Evolutionary conservation across 2,113 vertebrate genomes (phyloP), one percentile per base, ranked within the genome.

Genomic region (Triplophysa rosa): DNA sequence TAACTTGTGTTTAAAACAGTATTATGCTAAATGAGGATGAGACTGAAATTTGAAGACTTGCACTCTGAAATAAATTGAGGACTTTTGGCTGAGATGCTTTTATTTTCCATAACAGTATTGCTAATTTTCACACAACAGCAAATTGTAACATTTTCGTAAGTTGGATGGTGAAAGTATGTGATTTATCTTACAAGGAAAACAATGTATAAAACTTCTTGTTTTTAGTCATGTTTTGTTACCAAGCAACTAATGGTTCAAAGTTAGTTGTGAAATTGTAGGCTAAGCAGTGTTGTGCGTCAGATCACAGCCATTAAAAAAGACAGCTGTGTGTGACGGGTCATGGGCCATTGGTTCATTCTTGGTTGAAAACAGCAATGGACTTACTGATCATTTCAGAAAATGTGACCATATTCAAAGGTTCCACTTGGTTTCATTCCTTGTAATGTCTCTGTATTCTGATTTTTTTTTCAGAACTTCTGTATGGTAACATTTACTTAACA

Each of bases 311-410:
- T 74, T 58, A 14, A 74, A 47, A 56, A 45, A 66, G 29, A 72
- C 78, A 66, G 68, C 78, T 80, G 59, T 72, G 61, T 24, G 19
- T 56, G 13, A 64, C n/a, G 10, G n/a, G 52, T 76, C 64, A 64
- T 16, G 58, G 58, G 56, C 62, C 21, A n/a, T 54, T 49, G 70
- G 75, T 83, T 86, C 82, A 37, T 65, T 80, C 19, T 84, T 67
- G 79, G 85, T 58, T 54, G 23, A 81, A 78, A 84, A 72, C 21
- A 24, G 72, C 33, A 58, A 19, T 78, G 71, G 67, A 67, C 82
- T 78, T 85, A 62, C 24, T 81, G 66, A 80, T 84, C 86, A 64
- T 72, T 80, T 84, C 33, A 76, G 54, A 49, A 76, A 86, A 84
- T 80, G 82, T 78, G 7, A 71, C 84, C 72, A 69, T 47, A 63